phyloP scores from a whole-genome alignment of 2,888 invertebrate species.

The Sthenelais limicola region DNA sequence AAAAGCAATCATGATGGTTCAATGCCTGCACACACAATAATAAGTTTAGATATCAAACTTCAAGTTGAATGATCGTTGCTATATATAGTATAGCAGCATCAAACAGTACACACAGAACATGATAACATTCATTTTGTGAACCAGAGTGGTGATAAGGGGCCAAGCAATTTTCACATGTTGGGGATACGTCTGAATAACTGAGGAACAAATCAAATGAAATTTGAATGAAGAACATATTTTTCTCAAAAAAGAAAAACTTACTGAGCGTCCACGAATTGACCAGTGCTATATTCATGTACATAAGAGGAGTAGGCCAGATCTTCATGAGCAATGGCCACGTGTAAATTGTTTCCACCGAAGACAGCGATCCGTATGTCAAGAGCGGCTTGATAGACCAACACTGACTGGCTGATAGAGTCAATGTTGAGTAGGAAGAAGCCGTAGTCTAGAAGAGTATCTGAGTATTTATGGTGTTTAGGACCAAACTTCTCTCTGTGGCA shows the following conservation, averaged over 20 bases:
- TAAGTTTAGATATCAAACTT: too few species aligned
- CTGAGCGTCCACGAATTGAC: constrained; percentile 86
- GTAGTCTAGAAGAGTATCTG: constrained; percentile 89
- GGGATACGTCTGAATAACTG: too few species aligned
- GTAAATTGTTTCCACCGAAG: constrained; percentile 88
- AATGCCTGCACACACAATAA: too few species aligned
- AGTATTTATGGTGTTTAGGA: constrained; percentile 83
- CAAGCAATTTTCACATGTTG: too few species aligned
- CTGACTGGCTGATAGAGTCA: constrained; percentile 87
- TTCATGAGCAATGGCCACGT: constrained; percentile 91
- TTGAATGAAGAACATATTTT: too few species aligned
- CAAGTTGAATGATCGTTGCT: too few species aligned
- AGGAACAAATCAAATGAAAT: too few species aligned
- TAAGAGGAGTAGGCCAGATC: constrained; percentile 94
- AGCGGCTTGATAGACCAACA: constrained; percentile 83
- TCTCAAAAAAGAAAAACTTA: constrained; percentile 63
- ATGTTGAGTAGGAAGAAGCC: constrained; percentile 92
- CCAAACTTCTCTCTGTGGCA: constrained; percentile 74
- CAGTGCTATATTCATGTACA: constrained; percentile 91
- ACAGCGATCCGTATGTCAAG: constrained; percentile 82
- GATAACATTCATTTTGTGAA: too few species aligned
- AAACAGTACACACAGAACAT: too few species aligned
- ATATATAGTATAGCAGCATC: too few species aligned
- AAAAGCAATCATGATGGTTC: too few species aligned
- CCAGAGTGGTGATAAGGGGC: too few species aligned